Evolutionary conservation across 2,797 vertebrate genomes (phyloP).

Genomic region (Lates japonicus): DNA sequence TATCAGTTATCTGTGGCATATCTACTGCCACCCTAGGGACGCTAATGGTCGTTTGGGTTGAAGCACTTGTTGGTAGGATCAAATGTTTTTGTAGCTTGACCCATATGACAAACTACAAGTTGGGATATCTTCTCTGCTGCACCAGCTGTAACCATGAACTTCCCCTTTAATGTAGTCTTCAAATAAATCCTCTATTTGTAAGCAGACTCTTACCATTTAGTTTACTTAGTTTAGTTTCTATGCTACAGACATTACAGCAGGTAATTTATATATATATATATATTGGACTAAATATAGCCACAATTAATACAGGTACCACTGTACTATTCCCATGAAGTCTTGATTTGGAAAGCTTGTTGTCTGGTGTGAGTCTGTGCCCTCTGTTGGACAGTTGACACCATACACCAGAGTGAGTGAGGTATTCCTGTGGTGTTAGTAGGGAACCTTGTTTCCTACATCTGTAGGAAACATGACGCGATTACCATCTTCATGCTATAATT

Average conservation of each 20-base stretch:
- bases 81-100: not conserved
- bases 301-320: not conserved
- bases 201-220: not conserved
- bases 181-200: too few species aligned
- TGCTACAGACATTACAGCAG: not conserved
- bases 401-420: not conserved
- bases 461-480: slow-evolving; percentile 45
- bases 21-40: not conserved
- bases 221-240: not conserved
- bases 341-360: not conserved
- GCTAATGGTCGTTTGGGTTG: not conserved
- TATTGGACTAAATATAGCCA: not conserved
- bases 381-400: not conserved
- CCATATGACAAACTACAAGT: not conserved
- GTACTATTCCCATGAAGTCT: not conserved
- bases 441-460: slow-evolving; percentile 38
- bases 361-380: slow-evolving; percentile 6
- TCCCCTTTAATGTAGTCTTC: too few species aligned
- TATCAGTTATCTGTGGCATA: not conserved
- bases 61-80: not conserved
- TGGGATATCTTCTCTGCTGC: not conserved
- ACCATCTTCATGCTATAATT: slow-evolving; percentile 68
- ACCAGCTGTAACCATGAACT: not conserved
- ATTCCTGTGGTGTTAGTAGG: slow-evolving; percentile 25
- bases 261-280: not conserved